Base-by-base conservation (phyloP, 2,888 invertebrate genomes). In the Heliconius hortense region DNA sequence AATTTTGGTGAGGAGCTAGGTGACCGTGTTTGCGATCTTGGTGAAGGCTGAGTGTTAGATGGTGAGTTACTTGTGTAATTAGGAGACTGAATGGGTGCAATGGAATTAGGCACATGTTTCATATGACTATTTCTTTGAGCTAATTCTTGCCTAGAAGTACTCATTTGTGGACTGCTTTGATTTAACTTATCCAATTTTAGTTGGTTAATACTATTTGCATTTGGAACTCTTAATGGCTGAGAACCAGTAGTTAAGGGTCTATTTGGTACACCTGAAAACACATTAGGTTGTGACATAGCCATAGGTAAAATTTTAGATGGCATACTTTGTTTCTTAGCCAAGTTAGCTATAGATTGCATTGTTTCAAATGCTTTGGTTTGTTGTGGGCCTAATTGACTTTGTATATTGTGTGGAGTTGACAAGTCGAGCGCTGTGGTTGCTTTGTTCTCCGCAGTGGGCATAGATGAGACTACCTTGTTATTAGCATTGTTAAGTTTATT, bases 1-100 rank as follows among this genome's bases (percentile, higher is more conserved):
- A 94, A 84, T 81, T 94, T 94, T 56, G 94, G 94, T 56, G 94
- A 94, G 59, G 93, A 94, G 81, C 94, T 94, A 35, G 94, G 94
- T 28, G 94, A 94, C n/a, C 94, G 88, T 60, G 91, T 93, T 82
- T 92, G 94, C 43, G 90, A 86, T 79, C 93, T 88, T 74, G 94
- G 92, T 72, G 92, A 92, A 67, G 91, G 89, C 73, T 90, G 92
- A 64, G 89, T 80, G 78, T 87, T 82, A 77, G 79, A 87, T 39
- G 88, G 82, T 21, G 90, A 84, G 76, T 82, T 85, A 80, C 88
- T 90, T 35, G 89, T 79, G 84, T 89, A 92, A 79, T 81, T 85
- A 77, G 88, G 82, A 70, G 90, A 85, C 79, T 88, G 80, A 74
- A 88, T 79, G 73, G 84, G 82, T 56, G 89, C 78, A 79, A 82